A percentile compares a stretch with the other conserved stretches of the same genome.
Conservation (phyloP, 2,888 invertebrate species). For the Pollenia labialis region DNA sequence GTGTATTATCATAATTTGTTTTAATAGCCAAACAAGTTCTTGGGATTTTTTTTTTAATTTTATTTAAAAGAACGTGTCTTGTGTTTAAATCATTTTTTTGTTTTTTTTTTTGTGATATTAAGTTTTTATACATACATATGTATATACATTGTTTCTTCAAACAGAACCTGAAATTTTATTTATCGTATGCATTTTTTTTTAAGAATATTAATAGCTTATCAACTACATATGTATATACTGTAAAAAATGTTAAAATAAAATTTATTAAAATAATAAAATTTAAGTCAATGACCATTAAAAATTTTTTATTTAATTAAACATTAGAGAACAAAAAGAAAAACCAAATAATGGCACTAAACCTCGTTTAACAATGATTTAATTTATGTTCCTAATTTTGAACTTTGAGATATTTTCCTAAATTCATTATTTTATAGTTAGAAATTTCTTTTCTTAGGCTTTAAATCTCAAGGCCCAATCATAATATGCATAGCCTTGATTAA, state of each 20-base stretch:
- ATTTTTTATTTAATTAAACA: not conserved
- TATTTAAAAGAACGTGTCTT: constrained; percentile 57
- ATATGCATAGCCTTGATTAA: too few species aligned
- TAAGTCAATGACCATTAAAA: constrained; percentile 44
- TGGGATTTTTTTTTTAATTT: constrained; percentile 39
- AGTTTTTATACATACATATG: constrained; percentile 16
- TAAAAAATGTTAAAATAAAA: constrained; percentile 16
- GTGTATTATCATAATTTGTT: constrained; percentile 63
- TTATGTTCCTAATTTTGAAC: too few species aligned
- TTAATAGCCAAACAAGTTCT: constrained; percentile 70
- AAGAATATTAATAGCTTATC: constrained; percentile 25
- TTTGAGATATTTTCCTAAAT: too few species aligned
- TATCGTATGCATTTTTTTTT: constrained; percentile 24
- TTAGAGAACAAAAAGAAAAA: too few species aligned
- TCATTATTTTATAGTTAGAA: too few species aligned
- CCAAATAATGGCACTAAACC: too few species aligned
- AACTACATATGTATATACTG: constrained; percentile 16
- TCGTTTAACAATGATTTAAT: too few species aligned
- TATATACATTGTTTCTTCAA: not conserved
- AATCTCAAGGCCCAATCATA: too few species aligned
- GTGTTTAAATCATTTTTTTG: constrained; percentile 40
- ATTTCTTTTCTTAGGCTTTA: too few species aligned
- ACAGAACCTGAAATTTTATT: constrained; percentile 44
- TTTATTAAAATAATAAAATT: not conserved
- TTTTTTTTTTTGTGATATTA: constrained; percentile 21